Base-by-base conservation (phyloP, 1,140 invertebrate genomes). In the Grapholita molesta region DNA sequence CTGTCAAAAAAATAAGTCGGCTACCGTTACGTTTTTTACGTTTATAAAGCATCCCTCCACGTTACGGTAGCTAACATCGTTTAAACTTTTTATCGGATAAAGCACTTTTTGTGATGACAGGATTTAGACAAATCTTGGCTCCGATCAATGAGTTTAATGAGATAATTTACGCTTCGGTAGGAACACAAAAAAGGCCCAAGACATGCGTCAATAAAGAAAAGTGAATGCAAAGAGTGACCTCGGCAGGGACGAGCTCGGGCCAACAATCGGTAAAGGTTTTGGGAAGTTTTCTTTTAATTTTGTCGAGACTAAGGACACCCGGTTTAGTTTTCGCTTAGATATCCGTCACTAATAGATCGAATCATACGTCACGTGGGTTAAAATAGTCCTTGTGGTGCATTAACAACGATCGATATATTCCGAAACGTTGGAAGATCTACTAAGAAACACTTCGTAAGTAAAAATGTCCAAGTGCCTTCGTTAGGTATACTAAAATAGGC, bases 151-250 rank as follows among this genome's bases (percentile, higher is more conserved):
- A 66, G 67, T 72, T 71, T 78, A 82, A 79, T 75, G 72, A 73
- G 74, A 79, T 82, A 82, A 85, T 81, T 79, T 81, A 80, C 71
- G 74, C 74, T 84, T 78, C 74, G 80, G 75, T 70, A 76, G 77
- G 80, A 79, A 75, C 77, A 69, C 68, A 69, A 64, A 70, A 83
- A 80, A 80, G 75, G 82, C 69, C 74, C 69, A 76, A 70, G 85
- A 85, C 84, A 87, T 84, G 83, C 85, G 81, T 83, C 83, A 75
- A 79, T 74, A 78, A 78, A 76, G 77, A 79, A 81, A 77, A 79
- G 73, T 79, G 77, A 82, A 79, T 69, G 80, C 80, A 84, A 86
- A 85, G 82, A 83, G 75, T 70, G 74, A 73, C 81, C 76, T 83
- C 75, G 71, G 9, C 30, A 33, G 75, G 72, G 74, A 77, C 25